phyloP scores from a whole-genome alignment of 2,888 invertebrate genomes.

The Mechanitis messenoides region DNA sequence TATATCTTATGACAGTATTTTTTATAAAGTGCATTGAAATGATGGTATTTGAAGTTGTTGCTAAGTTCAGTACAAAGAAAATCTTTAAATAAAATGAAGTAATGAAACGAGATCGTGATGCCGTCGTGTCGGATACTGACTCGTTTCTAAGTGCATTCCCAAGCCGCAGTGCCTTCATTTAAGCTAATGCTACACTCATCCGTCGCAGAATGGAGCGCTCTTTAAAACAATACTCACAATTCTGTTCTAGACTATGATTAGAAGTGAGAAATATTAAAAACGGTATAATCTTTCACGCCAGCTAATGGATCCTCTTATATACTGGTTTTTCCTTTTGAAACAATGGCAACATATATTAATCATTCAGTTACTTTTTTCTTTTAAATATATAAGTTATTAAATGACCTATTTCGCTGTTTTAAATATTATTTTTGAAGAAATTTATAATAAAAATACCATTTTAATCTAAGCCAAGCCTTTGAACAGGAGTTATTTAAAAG shows the following conservation, averaged over 20 bases:
- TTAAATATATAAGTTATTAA: too few species aligned
- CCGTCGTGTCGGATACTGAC: neutral
- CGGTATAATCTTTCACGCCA: too few species aligned
- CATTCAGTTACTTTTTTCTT: too few species aligned
- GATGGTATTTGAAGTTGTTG: neutral
- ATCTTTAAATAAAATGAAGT: neutral
- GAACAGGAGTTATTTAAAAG: slow-evolving; percentile 3
- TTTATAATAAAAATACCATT: neutral
- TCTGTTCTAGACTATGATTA: neutral
- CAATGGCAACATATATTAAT: too few species aligned
- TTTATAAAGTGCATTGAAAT: slow-evolving; percentile 1
- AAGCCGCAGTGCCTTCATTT: slow-evolving; percentile 22
- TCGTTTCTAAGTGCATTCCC: neutral
- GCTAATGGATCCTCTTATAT: too few species aligned
- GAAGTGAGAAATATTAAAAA: slow-evolving; percentile 1
- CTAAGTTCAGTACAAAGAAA: neutral
- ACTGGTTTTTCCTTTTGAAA: too few species aligned
- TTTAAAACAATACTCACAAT: slow-evolving; percentile 16
- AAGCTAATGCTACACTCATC: slow-evolving; percentile 21
- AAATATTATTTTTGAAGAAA: too few species aligned
- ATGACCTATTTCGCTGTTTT: too few species aligned
- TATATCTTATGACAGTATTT: too few species aligned
- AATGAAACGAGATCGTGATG: neutral
- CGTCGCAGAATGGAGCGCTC: slow-evolving; percentile 7
- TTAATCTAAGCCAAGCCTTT: slow-evolving; percentile 3